Conservation (phyloP, 2,113 vertebrate species). For the Lagopus leucura region DNA sequence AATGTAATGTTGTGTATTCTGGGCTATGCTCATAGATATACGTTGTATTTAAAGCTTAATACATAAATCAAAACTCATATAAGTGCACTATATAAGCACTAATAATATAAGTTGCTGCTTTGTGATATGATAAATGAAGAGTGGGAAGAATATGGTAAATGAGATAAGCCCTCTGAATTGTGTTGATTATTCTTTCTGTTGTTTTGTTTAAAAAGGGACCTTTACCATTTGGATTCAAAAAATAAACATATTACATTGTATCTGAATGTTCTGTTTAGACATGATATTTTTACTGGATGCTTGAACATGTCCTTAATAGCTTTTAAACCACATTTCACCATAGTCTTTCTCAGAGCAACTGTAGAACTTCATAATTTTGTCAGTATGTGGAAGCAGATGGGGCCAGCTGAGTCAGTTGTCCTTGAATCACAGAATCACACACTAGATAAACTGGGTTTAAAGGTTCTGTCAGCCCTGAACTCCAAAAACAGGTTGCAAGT, state of each 20-base stretch:
- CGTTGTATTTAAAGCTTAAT: slow-evolving; percentile 75
- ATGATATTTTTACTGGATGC: not conserved
- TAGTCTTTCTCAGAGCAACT: not conserved
- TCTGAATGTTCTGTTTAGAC: slow-evolving; percentile 6
- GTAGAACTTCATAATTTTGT: not conserved
- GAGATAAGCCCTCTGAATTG: slow-evolving; percentile 62
- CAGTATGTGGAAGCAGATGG: not conserved
- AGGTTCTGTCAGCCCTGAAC: not conserved
- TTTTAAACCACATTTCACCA: not conserved
- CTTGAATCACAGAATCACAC: not conserved
- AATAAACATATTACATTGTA: slow-evolving; percentile 34
- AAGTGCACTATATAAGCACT: slow-evolving; percentile 70
- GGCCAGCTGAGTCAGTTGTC: not conserved
- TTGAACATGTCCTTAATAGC: not conserved
- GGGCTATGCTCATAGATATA: slow-evolving; percentile 37
- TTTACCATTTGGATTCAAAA: slow-evolving; percentile 70
- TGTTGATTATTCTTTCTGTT: slow-evolving; percentile 47
- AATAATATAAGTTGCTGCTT: slow-evolving; percentile 73
- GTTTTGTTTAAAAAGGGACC: slow-evolving; percentile 74
- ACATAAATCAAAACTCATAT: slow-evolving; percentile 69
- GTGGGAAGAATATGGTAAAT: slow-evolving; percentile 57
- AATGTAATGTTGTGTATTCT: slow-evolving; percentile 66
- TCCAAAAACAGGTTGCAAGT: not conserved
- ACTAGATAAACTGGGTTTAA: not conserved
- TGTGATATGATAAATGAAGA: slow-evolving; percentile 72